Percentiles rank a stretch among this genome's conserved stretches.
Conservation (phyloP, 2,113 vertebrate genomes). For the Nannobrachium achirus region DNA sequence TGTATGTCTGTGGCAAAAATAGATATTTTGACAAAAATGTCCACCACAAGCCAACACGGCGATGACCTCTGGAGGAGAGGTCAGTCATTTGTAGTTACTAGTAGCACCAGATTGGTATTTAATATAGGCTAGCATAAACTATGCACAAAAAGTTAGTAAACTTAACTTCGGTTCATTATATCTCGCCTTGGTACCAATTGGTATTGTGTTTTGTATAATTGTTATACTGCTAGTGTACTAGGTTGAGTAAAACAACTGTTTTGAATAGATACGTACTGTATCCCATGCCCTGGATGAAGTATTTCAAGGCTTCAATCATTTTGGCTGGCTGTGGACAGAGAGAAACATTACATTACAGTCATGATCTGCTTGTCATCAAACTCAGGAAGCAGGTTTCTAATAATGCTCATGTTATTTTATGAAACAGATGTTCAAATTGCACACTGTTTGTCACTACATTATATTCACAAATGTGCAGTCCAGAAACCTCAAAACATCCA, state of each 20-base stretch:
- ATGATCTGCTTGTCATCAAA: neutral
- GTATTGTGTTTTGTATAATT: too few species aligned
- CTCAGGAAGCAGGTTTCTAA: neutral
- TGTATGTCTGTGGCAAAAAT: too few species aligned
- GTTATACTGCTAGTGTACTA: neutral
- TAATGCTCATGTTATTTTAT: neutral
- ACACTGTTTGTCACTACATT: neutral
- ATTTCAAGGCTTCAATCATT: conserved; percentile 94
- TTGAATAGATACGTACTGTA: conserved; percentile 85
- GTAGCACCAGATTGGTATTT: too few species aligned
- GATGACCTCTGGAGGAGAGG: too few species aligned
- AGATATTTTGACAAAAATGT: too few species aligned
- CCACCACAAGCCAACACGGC: too few species aligned
- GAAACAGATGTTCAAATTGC: neutral
- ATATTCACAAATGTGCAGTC: too few species aligned
- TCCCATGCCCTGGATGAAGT: conserved; percentile 96
- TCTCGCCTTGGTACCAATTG: too few species aligned
- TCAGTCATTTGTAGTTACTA: too few species aligned
- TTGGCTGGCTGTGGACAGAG: conserved; percentile 87
- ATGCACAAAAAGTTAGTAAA: too few species aligned
- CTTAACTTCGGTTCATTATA: too few species aligned
- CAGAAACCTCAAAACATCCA: neutral
- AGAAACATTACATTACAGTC: neutral
- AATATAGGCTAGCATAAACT: too few species aligned
- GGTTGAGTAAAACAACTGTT: neutral